Conservation (phyloP, 2,888 invertebrate genomes). For the Pristionchus entomophagus region DNA sequence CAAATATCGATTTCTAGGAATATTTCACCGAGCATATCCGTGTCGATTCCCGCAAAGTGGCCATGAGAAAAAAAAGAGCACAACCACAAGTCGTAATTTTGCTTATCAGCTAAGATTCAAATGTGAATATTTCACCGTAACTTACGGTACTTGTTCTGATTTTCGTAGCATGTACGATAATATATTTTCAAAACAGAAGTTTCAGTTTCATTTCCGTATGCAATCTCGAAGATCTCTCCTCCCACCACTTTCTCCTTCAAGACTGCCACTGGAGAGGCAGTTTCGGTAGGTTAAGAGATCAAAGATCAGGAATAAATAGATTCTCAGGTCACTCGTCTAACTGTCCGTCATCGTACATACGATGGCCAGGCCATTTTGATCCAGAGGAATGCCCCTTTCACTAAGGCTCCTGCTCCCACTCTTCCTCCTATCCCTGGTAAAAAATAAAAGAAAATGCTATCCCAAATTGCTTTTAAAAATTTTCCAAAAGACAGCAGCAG, state of each 20-base stretch:
- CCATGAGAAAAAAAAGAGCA: too few relatives aligned
- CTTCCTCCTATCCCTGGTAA: conserved; percentile 19
- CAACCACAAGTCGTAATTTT: too few relatives aligned
- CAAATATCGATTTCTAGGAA: too few relatives aligned
- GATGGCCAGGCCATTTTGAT: conserved; percentile 24
- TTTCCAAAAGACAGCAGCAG: not conserved
- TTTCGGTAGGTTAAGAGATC: not conserved
- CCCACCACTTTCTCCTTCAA: conserved; percentile 4
- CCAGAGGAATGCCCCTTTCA: conserved; percentile 21
- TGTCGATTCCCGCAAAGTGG: too few relatives aligned
- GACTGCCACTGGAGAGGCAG: not conserved
- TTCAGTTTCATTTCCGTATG: conserved; percentile 3
- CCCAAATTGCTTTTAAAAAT: too few relatives aligned
- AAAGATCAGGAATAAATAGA: not conserved
- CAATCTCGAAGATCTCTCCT: conserved; percentile 28
- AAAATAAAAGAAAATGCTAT: too few relatives aligned
- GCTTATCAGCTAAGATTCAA: too few relatives aligned
- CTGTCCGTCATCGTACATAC: conserved; percentile 2
- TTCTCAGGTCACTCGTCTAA: conserved; percentile 12
- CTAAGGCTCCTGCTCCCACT: not conserved
- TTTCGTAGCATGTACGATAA: too few relatives aligned
- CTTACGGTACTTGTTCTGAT: too few relatives aligned
- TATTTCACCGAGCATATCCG: too few relatives aligned
- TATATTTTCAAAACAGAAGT: not conserved
- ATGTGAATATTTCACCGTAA: too few relatives aligned